phyloP scores from a whole-genome alignment of 2,888 invertebrate genomes.

The Xanthia togata region DNA sequence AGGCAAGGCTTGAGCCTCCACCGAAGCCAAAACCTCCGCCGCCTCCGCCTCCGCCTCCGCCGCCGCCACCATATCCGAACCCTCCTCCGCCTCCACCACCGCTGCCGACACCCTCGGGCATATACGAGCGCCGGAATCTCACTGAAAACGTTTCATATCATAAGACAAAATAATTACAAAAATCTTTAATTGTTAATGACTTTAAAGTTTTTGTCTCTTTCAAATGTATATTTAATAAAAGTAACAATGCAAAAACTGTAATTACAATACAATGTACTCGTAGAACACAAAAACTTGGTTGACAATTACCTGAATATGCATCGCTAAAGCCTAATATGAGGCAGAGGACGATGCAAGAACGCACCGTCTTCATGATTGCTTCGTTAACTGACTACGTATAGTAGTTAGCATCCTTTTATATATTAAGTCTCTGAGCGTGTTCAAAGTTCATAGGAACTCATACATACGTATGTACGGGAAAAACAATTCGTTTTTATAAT shows the following conservation, averaged over 20 bases:
- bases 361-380: conserved; percentile 78
- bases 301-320: conserved; percentile 73
- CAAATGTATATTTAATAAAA: conserved; percentile 9
- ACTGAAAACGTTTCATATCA: conserved; percentile 73
- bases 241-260: conserved; percentile 14
- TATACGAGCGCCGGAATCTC: conserved; percentile 79
- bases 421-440: conserved; percentile 78
- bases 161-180: conserved; percentile 12
- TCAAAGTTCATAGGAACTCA: conserved; percentile 76
- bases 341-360: conserved; percentile 72
- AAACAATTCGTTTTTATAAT: conserved; percentile 76
- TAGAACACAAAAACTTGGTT: conserved; percentile 36
- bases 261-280: conserved; percentile 33
- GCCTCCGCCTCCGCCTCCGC: conserved; percentile 69
- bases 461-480: conserved; percentile 74
- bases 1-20: conserved; percentile 65
- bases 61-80: conserved; percentile 61
- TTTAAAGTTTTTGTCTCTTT: not conserved
- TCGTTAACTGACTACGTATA: conserved; percentile 73
- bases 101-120: conserved; percentile 66
- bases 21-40: conserved; percentile 68
- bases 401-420: conserved; percentile 83
- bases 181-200: not conserved
- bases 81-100: conserved; percentile 69
- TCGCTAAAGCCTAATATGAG: conserved; percentile 68